Percentiles rank a stretch among this genome's conserved stretches.
Conservation (phyloP, 1,140 invertebrate species). For the Dendrolimus punctatus region DNA sequence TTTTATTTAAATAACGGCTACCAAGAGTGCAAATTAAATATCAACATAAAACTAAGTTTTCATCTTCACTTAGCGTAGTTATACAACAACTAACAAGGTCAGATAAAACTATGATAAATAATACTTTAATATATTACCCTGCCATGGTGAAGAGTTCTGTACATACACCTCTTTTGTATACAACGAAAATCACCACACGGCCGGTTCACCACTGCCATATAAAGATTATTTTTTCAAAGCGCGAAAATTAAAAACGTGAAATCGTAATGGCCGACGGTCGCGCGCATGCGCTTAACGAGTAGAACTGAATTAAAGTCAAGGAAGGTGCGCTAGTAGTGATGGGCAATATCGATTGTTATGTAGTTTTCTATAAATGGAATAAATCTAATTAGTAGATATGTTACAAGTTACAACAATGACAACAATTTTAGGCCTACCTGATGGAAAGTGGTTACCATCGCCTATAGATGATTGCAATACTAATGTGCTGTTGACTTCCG, state of each 20-base stretch:
- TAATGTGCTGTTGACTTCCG: no score
- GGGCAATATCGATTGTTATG: slow-evolving; percentile 10
- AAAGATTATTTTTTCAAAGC: slow-evolving; percentile 36
- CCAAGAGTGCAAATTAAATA: no score
- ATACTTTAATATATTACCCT: slow-evolving; percentile 39
- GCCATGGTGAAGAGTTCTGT: slow-evolving; percentile 39
- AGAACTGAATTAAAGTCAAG: slow-evolving; percentile 41
- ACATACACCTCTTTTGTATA: slow-evolving; percentile 33
- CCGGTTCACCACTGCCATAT: slow-evolving; percentile 63
- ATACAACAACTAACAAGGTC: no score
- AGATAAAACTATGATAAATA: not conserved
- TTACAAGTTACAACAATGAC: no score
- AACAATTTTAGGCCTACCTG: no score
- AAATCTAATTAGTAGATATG: not conserved
- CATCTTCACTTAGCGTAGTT: no score
- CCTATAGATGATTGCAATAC: no score
- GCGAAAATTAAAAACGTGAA: slow-evolving; percentile 15
- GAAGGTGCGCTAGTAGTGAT: slow-evolving; percentile 45
- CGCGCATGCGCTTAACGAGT: slow-evolving; percentile 54
- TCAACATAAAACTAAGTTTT: no score
- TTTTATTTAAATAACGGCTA: no score
- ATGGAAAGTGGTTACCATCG: no score
- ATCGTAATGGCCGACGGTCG: slow-evolving; percentile 27
- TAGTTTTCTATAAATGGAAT: slow-evolving; percentile 4
- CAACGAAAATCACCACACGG: slow-evolving; percentile 51